These are phyloP conservation scores for Arctocebus calabarensis DNA, from an alignment of 2,797 vertebrate genomes.

Conservation along the genomic window DNA sequence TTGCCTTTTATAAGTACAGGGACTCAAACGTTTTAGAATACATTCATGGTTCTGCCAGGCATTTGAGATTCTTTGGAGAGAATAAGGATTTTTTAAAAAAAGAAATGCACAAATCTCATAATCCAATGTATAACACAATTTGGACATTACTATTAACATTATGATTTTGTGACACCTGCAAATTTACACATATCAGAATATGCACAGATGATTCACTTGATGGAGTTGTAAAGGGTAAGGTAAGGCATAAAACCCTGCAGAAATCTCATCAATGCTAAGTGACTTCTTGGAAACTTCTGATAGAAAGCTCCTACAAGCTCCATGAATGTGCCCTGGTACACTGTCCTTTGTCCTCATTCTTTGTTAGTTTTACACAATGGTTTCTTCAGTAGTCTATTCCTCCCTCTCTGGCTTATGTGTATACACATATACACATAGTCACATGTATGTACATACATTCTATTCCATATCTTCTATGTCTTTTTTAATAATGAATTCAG, in stretches of 20 bases:
- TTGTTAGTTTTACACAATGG: not conserved
- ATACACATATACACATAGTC: fast-evolving
- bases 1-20: not conserved
- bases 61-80: constrained; percentile 13
- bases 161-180: constrained; percentile 10
- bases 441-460: not conserved
- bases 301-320: not conserved
- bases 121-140: not conserved
- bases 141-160: not conserved
- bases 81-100: constrained; percentile 39
- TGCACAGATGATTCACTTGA: not conserved
- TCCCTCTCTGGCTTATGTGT: not conserved
- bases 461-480: not conserved
- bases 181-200: not conserved
- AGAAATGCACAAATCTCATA: not conserved
- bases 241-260: not conserved
- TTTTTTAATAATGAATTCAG: not conserved
- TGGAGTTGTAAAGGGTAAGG: not conserved
- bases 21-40: not conserved
- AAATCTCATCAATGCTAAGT: not conserved
- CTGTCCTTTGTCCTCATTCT: constrained; percentile 12
- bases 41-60: not conserved
- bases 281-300: not conserved
- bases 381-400: not conserved
- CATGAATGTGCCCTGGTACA: not conserved